These are phyloP conservation scores for Eremophila alpestris DNA, from an alignment of 2,797 vertebrate genomes.

Conservation along the genomic window DNA sequence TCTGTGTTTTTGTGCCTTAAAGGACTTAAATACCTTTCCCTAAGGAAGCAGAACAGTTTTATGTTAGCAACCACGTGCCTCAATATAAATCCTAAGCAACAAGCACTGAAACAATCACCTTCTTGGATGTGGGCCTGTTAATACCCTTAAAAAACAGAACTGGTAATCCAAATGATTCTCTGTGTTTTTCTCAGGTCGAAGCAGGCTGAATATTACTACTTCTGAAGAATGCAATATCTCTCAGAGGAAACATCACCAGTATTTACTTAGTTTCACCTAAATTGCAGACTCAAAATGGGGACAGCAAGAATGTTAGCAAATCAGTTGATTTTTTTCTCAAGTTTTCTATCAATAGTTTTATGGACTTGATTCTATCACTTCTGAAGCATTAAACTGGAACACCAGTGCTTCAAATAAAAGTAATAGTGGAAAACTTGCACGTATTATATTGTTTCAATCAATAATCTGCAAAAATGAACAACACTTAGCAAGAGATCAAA, in stretches of 20 bases:
- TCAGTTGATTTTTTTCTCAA: background rate
- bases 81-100: constrained; percentile 1
- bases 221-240: background rate
- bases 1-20: background rate
- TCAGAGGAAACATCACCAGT: background rate
- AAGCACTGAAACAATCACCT: background rate
- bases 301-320: background rate
- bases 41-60: background rate
- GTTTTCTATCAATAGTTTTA: background rate
- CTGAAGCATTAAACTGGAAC: background rate
- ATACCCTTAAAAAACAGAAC: background rate
- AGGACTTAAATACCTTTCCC: background rate
- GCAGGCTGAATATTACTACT: background rate
- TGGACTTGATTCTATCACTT: background rate
- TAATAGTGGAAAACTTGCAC: background rate
- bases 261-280: background rate
- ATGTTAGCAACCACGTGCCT: background rate
- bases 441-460: background rate
- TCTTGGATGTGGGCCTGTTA: background rate
- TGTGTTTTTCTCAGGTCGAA: background rate
- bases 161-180: background rate
- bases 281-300: background rate
- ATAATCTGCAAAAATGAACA: background rate
- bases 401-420: background rate
- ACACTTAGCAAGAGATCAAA: background rate